Conservation (phyloP, 2,888 invertebrate genomes). For the Tridacna gigas region DNA sequence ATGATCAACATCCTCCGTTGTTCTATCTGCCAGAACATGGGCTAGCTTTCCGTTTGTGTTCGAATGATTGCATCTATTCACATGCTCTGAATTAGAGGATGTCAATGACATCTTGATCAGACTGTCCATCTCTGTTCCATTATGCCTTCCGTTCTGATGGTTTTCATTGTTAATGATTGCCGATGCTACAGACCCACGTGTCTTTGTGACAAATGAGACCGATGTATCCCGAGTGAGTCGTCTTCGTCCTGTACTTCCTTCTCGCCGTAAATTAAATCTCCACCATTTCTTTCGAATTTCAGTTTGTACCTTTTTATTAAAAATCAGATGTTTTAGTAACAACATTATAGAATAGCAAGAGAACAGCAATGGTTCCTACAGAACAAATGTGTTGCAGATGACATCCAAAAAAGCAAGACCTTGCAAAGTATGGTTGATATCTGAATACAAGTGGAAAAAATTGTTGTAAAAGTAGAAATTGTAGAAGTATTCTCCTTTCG, state of each 20-base stretch:
- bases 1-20: neutral
- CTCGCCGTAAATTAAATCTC: conserved; percentile 61
- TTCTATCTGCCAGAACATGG: neutral
- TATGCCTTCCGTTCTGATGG: neutral
- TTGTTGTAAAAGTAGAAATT: too few species aligned
- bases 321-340: neutral
- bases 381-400: too few species aligned
- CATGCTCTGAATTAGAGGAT: too few species aligned
- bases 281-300: conserved; percentile 75
- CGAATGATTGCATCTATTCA: neutral
- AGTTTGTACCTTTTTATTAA: conserved; percentile 68
- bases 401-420: too few species aligned
- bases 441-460: too few species aligned
- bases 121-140: neutral
- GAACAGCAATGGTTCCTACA: too few species aligned
- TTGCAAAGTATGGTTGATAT: too few species aligned
- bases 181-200: conserved; percentile 56
- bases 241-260: conserved; percentile 51
- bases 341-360: neutral
- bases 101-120: neutral
- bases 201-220: conserved; percentile 59
- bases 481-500: too few species aligned
- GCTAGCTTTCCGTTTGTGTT: conserved; percentile 2
- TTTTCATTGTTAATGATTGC: conserved; percentile 30
- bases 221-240: conserved; percentile 59